phyloP scores from a whole-genome alignment of 2,797 vertebrate genomes.

The Lutjanus campechanus region DNA sequence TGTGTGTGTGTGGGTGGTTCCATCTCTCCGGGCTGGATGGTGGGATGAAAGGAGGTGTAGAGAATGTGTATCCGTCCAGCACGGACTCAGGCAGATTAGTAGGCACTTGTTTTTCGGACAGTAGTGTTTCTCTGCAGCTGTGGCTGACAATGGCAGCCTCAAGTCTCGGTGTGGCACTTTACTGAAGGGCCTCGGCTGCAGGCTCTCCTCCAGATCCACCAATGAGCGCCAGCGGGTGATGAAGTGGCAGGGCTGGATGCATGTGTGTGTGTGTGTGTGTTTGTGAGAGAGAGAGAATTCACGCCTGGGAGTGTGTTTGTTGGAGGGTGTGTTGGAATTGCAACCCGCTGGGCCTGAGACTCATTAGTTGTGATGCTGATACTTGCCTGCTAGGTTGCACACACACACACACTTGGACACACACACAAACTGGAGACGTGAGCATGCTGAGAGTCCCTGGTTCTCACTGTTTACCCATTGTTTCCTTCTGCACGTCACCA shows the following conservation, averaged over 20 bases:
- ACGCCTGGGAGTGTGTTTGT: conserved; percentile 15
- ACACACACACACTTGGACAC: conserved; percentile 3
- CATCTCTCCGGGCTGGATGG: conserved; percentile 33
- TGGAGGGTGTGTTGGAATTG: conserved; percentile 19
- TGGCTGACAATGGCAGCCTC: conserved; percentile 10
- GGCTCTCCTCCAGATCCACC: conserved; percentile 26
- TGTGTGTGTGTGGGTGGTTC: conserved; percentile 63
- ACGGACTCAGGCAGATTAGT: conserved; percentile 39
- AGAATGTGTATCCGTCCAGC: conserved; percentile 26
- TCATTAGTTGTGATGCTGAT: conserved; percentile 27
- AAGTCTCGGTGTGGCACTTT: conserved; percentile 14
- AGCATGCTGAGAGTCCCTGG: conserved; percentile 25
- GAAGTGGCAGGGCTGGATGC: conserved; percentile 15
- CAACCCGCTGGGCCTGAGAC: conserved; percentile 26
- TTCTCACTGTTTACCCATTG: conserved; percentile 35
- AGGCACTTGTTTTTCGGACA: conserved; percentile 28
- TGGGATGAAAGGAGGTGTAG: conserved; percentile 40
- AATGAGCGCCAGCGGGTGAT: conserved; percentile 21
- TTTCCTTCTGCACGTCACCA: conserved; percentile 45
- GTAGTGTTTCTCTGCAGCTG: conserved; percentile 45
- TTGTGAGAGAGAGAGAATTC: background rate
- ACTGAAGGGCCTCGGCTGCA: background rate
- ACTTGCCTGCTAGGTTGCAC: background rate
- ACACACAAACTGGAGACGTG: conserved; percentile 16
- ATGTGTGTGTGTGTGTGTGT: conserved; percentile 1